Evolutionary conservation across 2,113 vertebrate genomes (phyloP).

Genomic region (Gymnorhina tibicen): DNA sequence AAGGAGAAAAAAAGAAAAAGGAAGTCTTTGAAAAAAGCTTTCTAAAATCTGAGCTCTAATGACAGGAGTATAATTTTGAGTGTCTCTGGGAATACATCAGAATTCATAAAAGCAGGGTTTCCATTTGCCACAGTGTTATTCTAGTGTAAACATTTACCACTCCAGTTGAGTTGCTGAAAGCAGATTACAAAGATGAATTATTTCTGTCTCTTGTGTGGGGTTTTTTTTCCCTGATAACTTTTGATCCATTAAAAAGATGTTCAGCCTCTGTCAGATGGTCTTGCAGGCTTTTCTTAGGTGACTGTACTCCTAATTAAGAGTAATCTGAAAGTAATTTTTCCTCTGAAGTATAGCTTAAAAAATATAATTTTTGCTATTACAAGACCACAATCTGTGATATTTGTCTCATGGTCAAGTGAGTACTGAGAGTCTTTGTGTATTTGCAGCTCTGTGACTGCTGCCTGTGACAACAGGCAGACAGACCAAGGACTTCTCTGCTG

Average conservation of each 20-base stretch:
- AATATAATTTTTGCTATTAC: neutral
- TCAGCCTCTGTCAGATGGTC: neutral
- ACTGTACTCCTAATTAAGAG: neutral
- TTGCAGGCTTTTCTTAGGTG: neutral
- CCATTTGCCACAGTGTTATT: neutral
- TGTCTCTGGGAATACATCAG: neutral
- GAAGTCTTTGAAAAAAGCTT: neutral
- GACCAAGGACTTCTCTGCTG: neutral
- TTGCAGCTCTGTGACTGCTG: neutral
- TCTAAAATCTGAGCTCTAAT: neutral
- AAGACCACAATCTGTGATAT: neutral
- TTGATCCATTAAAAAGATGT: neutral
- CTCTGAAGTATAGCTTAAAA: neutral
- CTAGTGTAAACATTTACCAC: neutral
- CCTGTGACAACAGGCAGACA: neutral
- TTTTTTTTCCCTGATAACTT: neutral
- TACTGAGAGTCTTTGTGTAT: neutral
- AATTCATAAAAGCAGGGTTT: neutral
- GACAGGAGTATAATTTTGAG: neutral
- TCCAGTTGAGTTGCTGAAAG: neutral
- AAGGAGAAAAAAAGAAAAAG: neutral
- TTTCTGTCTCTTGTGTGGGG: neutral
- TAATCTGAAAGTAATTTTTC: neutral
- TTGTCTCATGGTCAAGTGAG: accelerated
- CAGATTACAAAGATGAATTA: neutral